These are phyloP conservation scores for Harpalus rufipes DNA, from an alignment of 2,888 invertebrate species.

Conservation along the genomic window DNA sequence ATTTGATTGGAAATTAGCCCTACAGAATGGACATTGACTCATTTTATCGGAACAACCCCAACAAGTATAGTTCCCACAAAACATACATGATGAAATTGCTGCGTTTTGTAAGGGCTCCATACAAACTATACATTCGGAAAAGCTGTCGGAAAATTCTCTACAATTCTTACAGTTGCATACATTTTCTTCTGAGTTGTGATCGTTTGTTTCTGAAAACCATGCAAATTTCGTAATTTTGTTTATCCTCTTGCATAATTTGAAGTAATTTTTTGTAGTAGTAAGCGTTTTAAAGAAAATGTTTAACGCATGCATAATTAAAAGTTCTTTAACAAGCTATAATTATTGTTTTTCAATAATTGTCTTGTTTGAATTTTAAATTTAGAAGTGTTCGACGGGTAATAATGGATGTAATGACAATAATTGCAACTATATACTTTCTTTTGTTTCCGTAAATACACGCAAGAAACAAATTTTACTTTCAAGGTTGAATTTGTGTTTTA, in stretches of 20 bases:
- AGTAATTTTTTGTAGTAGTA: neutral
- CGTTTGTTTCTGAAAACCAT: constrained; percentile 21
- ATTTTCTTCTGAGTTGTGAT: neutral
- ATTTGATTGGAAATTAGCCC: constrained; percentile 67
- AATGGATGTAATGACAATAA: constrained; percentile 40
- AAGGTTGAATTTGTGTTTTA: constrained; percentile 30
- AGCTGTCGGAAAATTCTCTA: constrained; percentile 64
- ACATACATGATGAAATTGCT: constrained; percentile 70
- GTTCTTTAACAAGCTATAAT: constrained; percentile 37
- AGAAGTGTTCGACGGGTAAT: constrained; percentile 23
- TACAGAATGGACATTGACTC: constrained; percentile 72
- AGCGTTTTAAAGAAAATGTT: neutral
- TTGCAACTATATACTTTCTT: constrained; percentile 32
- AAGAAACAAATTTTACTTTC: constrained; percentile 49
- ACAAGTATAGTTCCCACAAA: constrained; percentile 72
- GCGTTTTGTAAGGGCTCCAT: constrained; percentile 71
- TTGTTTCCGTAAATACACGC: constrained; percentile 37
- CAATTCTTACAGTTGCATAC: constrained; percentile 71
- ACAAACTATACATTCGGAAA: constrained; percentile 72
- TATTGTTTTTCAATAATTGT: neutral
- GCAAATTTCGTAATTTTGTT: neutral
- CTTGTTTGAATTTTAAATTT: constrained; percentile 28
- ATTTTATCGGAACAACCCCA: constrained; percentile 69
- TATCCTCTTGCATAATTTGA: neutral
- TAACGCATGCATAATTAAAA: constrained; percentile 1